These are phyloP conservation scores for Pygocentrus nattereri DNA, from an alignment of 2,797 vertebrate genomes.

Conservation along the genomic window DNA sequence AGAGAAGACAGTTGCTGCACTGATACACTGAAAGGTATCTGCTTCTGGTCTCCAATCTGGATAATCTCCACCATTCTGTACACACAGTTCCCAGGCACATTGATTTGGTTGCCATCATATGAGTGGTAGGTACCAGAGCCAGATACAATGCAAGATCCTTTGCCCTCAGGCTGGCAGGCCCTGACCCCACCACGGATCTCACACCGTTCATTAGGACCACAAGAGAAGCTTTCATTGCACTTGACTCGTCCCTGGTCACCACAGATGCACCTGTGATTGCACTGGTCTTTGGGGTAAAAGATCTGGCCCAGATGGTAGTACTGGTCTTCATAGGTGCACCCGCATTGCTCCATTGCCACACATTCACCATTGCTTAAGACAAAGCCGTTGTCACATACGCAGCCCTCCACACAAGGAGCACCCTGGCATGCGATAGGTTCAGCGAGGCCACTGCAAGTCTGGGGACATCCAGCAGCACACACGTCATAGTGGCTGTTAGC, in stretches of 20 bases:
- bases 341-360: conserved; percentile 73
- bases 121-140: conserved; percentile 73
- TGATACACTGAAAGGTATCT: conserved; percentile 68
- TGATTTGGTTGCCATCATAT: conserved; percentile 71
- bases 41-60: neutral
- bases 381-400: conserved; percentile 74
- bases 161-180: conserved; percentile 70
- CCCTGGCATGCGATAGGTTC: conserved; percentile 51
- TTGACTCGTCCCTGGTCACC: conserved; percentile 56
- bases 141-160: conserved; percentile 69
- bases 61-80: conserved; percentile 67
- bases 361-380: conserved; percentile 72
- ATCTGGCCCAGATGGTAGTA: conserved; percentile 69
- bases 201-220: conserved; percentile 70
- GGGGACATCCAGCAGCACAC: conserved; percentile 70
- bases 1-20: conserved; percentile 53
- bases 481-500: conserved; percentile 77
- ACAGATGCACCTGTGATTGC: conserved; percentile 71
- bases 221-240: conserved; percentile 62
- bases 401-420: conserved; percentile 72
- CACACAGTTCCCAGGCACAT: conserved; percentile 71
- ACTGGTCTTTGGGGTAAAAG: conserved; percentile 59
- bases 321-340: conserved; percentile 71
- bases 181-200: conserved; percentile 60
- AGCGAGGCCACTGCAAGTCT: conserved; percentile 62